These are phyloP conservation scores for Iphiclides podalirius DNA, from an alignment of 2,888 invertebrate genomes.

Conservation along the genomic window DNA sequence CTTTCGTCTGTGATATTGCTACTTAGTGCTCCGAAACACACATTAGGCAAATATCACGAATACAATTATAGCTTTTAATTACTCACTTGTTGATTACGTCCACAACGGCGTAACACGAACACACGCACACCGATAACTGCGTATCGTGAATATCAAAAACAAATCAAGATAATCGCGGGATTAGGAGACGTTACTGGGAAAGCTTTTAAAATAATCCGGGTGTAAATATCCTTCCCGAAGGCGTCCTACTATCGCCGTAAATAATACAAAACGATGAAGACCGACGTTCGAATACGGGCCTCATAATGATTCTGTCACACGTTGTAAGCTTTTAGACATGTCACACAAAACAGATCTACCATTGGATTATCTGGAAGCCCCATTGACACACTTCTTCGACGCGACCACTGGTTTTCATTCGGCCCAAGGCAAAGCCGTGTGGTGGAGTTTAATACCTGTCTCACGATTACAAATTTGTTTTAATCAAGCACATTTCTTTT, in stretches of 20 bases:
- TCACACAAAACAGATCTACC: slow-evolving; percentile 37
- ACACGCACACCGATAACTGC: too few relatives aligned
- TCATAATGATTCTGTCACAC: slow-evolving; percentile 11
- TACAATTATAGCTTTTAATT: too few relatives aligned
- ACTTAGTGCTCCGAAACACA: too few relatives aligned
- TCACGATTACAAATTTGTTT: too few relatives aligned
- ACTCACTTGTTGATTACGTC: too few relatives aligned
- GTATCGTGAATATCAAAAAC: slow-evolving; percentile 1
- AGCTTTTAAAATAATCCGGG: slow-evolving; percentile 23
- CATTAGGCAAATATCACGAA: too few relatives aligned
- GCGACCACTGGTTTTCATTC: slow-evolving; percentile 10
- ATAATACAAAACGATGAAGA: slow-evolving; percentile 6
- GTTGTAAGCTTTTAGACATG: slow-evolving; percentile 31
- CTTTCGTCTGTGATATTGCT: too few relatives aligned
- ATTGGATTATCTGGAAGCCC: slow-evolving; percentile 26
- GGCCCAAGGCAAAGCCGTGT: slow-evolving; percentile 3
- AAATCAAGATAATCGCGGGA: slow-evolving; percentile 10
- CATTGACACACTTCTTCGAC: slow-evolving; percentile 13
- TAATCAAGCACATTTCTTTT: too few relatives aligned
- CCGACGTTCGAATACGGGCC: neutral
- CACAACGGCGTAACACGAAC: neutral
- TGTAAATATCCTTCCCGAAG: slow-evolving; percentile 13
- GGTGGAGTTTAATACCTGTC: too few relatives aligned
- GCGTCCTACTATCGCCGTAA: slow-evolving; percentile 6
- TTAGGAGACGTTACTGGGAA: slow-evolving; percentile 11